Evolutionary conservation across 2,888 invertebrate genomes (phyloP).

Genomic region (Agrotis segetum): DNA sequence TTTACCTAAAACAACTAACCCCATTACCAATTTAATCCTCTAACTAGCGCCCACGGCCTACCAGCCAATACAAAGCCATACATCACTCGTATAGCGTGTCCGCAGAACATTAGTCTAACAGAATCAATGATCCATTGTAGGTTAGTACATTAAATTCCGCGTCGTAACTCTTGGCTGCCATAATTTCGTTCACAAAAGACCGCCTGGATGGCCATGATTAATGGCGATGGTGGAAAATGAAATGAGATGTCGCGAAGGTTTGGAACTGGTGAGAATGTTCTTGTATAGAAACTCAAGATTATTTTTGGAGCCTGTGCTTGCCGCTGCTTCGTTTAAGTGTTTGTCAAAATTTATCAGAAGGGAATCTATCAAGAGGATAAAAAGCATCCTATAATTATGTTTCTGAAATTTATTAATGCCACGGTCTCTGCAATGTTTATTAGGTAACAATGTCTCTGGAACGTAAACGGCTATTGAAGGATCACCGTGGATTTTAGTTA

Average conservation of each 20-base stretch:
- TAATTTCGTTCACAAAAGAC: slow-evolving; percentile 81
- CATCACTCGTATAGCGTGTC: slow-evolving; percentile 72
- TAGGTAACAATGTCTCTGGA: no score
- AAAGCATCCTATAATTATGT: no score
- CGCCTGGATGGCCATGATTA: slow-evolving; percentile 80
- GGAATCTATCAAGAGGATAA: no score
- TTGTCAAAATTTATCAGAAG: no score
- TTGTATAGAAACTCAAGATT: slow-evolving; percentile 2
- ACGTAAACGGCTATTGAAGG: no score
- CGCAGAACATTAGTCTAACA: slow-evolving; percentile 74
- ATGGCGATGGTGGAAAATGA: slow-evolving; percentile 76
- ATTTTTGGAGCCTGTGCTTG: background rate
- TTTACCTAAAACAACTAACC: slow-evolving; percentile 27
- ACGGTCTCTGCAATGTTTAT: no score
- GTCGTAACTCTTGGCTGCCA: slow-evolving; percentile 77
- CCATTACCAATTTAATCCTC: slow-evolving; percentile 31
- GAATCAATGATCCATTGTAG: slow-evolving; percentile 81
- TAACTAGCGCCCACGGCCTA: slow-evolving; percentile 29
- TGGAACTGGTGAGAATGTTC: slow-evolving; percentile 7
- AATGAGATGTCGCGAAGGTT: slow-evolving; percentile 67
- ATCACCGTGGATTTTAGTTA: no score
- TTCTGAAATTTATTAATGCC: no score
- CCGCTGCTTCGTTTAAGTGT: no score
- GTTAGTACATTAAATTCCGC: slow-evolving; percentile 79
- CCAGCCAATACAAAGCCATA: slow-evolving; percentile 59